Evolutionary conservation across 35 echinoderm and acorn worm genomes (phyloP).

Genomic region (Strongylocentrotus purpuratus): DNA sequence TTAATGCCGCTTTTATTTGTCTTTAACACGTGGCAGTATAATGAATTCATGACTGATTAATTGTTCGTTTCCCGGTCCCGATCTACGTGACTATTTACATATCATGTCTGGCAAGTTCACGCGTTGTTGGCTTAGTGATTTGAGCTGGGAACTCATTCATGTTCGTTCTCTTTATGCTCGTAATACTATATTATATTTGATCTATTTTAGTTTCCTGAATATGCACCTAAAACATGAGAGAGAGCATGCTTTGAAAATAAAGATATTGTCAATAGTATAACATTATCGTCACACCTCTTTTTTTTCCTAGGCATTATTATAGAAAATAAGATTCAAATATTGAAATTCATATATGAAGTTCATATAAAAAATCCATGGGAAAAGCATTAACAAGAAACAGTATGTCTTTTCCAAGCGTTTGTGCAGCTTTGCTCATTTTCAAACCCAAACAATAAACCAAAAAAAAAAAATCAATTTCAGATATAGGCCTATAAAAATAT

Average conservation of each 20-base stretch:
- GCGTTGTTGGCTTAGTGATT: conserved; percentile 9
- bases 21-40: conserved; percentile 15
- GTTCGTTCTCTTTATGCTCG: background rate
- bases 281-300: too few relatives aligned
- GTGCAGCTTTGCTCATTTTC: too few relatives aligned
- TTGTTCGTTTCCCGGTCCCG: conserved; percentile 14
- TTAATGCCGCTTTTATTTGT: conserved; percentile 22
- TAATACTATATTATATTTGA: background rate
- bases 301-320: too few relatives aligned
- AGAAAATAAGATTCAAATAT: too few relatives aligned
- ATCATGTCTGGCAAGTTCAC: background rate
- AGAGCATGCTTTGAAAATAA: background rate
- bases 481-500: too few relatives aligned
- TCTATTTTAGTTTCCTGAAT: background rate
- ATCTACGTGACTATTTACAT: conserved; percentile 11
- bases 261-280: too few relatives aligned
- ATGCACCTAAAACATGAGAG: background rate
- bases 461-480: too few relatives aligned
- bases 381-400: too few relatives aligned
- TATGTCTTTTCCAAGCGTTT: too few relatives aligned
- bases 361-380: too few relatives aligned
- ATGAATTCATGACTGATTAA: conserved; percentile 32
- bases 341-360: too few relatives aligned
- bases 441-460: too few relatives aligned
- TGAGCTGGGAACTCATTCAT: background rate